Evolutionary conservation across 1,140 invertebrate genomes (phyloP).

Genomic region (Brachionus rubens): DNA sequence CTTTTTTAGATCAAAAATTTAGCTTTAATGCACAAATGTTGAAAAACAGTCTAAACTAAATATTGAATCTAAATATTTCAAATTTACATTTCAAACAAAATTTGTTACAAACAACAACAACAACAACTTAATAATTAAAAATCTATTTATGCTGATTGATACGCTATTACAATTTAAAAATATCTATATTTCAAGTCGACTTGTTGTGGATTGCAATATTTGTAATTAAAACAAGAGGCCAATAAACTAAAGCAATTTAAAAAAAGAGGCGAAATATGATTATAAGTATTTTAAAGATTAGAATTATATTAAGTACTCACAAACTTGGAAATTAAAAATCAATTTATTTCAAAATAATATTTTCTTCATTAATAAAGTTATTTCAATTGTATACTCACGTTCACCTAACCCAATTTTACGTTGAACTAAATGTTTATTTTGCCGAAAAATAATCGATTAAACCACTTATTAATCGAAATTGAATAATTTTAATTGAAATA

Average conservation of each 20-base stretch:
- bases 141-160: constrained; percentile 37
- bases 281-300: constrained; percentile 26
- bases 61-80: too few species aligned
- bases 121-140: constrained; percentile 2
- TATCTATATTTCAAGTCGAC: neutral
- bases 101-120: too few species aligned
- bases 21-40: too few species aligned
- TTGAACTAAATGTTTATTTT: too few species aligned
- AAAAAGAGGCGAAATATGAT: neutral
- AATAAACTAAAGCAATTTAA: too few species aligned
- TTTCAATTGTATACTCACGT: neutral
- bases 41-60: too few species aligned
- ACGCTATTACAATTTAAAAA: neutral
- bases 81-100: constrained; percentile 38
- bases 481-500: neutral
- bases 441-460: too few species aligned
- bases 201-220: constrained; percentile 33
- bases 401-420: neutral
- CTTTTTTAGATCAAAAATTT: too few species aligned
- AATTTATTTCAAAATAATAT: neutral
- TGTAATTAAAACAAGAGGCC: neutral
- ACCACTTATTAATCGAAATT: too few species aligned
- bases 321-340: constrained; percentile 11
- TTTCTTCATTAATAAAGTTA: neutral
- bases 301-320: neutral